These are phyloP conservation scores for Athrips mouffetella DNA, from an alignment of 2,888 invertebrate genomes.

Conservation along the genomic window DNA sequence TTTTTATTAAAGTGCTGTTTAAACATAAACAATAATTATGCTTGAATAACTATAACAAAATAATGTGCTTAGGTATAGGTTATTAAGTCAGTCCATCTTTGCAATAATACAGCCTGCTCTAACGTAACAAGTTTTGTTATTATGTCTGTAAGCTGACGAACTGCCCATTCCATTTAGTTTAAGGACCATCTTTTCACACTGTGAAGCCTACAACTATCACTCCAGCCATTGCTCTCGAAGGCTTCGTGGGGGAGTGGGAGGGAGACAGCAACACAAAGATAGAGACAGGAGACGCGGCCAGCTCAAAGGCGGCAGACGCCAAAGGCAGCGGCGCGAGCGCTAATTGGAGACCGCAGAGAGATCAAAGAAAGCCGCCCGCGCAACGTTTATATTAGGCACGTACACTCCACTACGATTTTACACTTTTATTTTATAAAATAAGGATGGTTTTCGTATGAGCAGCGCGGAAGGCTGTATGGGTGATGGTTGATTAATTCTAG, in stretches of 20 bases:
- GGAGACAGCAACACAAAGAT: constrained; percentile 29
- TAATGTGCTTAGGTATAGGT: too few species aligned
- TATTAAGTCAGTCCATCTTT: too few species aligned
- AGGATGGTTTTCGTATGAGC: not conserved
- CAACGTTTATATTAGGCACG: constrained; percentile 75
- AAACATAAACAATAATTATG: too few species aligned
- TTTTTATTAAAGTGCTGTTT: too few species aligned
- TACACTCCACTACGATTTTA: constrained; percentile 32
- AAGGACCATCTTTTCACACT: not conserved
- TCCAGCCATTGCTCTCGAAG: constrained; percentile 22
- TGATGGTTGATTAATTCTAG: constrained; percentile 68
- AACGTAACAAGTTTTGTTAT: too few species aligned
- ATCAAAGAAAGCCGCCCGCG: constrained; percentile 66
- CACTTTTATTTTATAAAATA: constrained; percentile 5
- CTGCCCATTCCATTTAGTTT: not conserved
- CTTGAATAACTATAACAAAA: too few species aligned
- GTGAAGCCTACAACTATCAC: not conserved
- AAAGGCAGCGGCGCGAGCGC: constrained; percentile 72
- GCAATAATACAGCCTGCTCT: too few species aligned
- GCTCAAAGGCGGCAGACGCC: constrained; percentile 66
- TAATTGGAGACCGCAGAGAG: constrained; percentile 72
- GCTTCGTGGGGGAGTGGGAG: constrained; percentile 28
- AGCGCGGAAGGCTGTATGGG: constrained; percentile 9
- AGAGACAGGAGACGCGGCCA: constrained; percentile 43
- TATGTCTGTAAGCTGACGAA: not conserved